Evolutionary conservation across 1,140 invertebrate species (phyloP), one percentile per base, ranked within the genome.

Genomic region (Archegozetes longisetosus): DNA sequence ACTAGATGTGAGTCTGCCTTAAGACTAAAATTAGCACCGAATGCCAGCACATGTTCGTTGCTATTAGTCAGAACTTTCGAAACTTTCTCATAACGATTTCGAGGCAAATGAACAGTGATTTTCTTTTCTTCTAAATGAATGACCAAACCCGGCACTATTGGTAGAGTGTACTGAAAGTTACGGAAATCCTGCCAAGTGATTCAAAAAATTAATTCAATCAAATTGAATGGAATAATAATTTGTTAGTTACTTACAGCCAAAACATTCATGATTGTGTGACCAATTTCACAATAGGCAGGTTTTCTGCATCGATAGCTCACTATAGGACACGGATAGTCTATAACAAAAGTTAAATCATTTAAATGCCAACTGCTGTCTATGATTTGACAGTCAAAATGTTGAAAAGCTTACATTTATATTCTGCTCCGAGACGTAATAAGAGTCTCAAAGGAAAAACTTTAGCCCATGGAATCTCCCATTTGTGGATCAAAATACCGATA

Each of bases 261-360:
- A 40, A 91, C 76, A 74, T 88, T 90, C 74, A 91, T 88, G 52
- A 92, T 88, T 9, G 88, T 91, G 66, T 90, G 86, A 13, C 87
- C 87, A 58, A 91, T 86, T 75, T 92, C 86, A 51, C 80, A 84
- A 70, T 85, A 92, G 1, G 89, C 83, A 0, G 87, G 81, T 60
- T 86, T 84, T 17, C 88, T 71, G 68, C 83, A 78, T 22, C 85
- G 75, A 23, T 85, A 79, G n/a, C 86, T 88, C 25, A 90, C 80
- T 26, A 91, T 70, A 0, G 87, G 85, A 70, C 84, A 86, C 1
- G 88, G 88, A 74, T 91, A 92, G 70, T 88, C 73, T 74, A 66
- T 47, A 70, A n/a, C n/a, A n/a, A n/a, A n/a, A n/a, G n/a, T n/a
- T n/a, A n/a, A n/a, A n/a, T n/a, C n/a, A n/a, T n/a, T n/a, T n/a